A percentile compares a stretch with the other conserved stretches of the same genome.
phyloP scores from a whole-genome alignment of 2,888 invertebrate species.

The Rhogogaster chlorosoma region DNA sequence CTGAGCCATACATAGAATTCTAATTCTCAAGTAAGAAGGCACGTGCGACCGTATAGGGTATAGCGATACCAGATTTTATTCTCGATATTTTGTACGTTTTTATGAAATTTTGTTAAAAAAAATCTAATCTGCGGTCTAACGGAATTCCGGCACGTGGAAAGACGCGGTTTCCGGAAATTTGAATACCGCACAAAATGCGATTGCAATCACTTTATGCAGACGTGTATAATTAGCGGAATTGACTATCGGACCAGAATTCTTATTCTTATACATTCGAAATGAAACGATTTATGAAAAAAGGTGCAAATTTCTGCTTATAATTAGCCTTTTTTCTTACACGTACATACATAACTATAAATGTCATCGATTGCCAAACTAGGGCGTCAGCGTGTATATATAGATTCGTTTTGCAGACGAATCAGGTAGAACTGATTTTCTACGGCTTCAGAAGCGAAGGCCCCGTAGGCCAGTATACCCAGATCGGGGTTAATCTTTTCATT shows the following conservation, averaged over 20 bases:
- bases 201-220: not conserved
- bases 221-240: not conserved
- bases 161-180: not conserved
- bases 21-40: not conserved
- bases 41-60: not conserved
- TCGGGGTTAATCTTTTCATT: slow-evolving; percentile 39
- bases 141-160: not conserved
- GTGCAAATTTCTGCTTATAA: not conserved
- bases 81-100: not conserved
- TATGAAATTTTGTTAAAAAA: too few species aligned
- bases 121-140: not conserved
- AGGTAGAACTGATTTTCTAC: slow-evolving; percentile 22
- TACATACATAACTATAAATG: not conserved
- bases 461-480: not conserved
- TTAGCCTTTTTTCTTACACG: not conserved
- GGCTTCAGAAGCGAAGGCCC: slow-evolving; percentile 36
- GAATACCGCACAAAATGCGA: not conserved
- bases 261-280: not conserved
- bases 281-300: not conserved
- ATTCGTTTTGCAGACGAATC: slow-evolving; percentile 33
- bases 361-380: slow-evolving; percentile 27
- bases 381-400: slow-evolving; percentile 16
- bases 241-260: not conserved
- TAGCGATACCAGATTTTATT: not conserved
- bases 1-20: slow-evolving; percentile 19